These are phyloP conservation scores for Syrmaticus mikado DNA, from an alignment of 2,113 vertebrate species.

Conservation along the genomic window DNA sequence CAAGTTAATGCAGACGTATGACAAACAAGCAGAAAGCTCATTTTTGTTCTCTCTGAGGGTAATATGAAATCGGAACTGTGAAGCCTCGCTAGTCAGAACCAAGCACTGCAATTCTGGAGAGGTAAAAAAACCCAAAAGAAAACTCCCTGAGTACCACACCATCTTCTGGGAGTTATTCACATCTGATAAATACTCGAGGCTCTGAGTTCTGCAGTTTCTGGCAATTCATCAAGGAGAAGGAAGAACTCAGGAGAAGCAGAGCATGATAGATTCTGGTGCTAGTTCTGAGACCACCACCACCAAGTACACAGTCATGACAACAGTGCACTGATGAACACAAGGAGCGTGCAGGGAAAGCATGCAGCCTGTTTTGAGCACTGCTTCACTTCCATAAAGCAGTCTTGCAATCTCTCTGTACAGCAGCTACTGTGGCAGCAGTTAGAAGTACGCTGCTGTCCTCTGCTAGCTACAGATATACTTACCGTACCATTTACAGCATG, in stretches of 20 bases:
- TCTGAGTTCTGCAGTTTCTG: background rate
- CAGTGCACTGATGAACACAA: background rate
- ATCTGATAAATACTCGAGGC: background rate
- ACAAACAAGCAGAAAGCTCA: background rate
- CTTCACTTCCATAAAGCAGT: background rate
- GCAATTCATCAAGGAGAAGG: background rate
- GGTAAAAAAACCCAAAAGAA: background rate
- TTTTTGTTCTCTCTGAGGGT: background rate
- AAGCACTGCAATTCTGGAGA: background rate
- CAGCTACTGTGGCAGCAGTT: background rate
- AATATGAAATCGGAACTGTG: background rate
- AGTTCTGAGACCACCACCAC: background rate
- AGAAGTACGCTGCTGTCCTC: background rate
- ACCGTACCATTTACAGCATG: conserved; percentile 3
- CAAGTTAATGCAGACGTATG: background rate
- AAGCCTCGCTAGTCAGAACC: background rate
- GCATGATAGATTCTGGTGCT: background rate
- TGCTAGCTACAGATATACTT: conserved; percentile 43
- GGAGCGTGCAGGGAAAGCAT: background rate
- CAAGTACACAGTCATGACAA: fast-evolving
- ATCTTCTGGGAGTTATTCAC: background rate
- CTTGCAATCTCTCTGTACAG: background rate
- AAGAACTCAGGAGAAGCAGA: fast-evolving
- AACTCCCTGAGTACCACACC: background rate
- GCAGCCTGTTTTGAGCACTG: background rate